Conservation (phyloP, 1,140 invertebrate genomes). For the Tetramorium alpestre region DNA sequence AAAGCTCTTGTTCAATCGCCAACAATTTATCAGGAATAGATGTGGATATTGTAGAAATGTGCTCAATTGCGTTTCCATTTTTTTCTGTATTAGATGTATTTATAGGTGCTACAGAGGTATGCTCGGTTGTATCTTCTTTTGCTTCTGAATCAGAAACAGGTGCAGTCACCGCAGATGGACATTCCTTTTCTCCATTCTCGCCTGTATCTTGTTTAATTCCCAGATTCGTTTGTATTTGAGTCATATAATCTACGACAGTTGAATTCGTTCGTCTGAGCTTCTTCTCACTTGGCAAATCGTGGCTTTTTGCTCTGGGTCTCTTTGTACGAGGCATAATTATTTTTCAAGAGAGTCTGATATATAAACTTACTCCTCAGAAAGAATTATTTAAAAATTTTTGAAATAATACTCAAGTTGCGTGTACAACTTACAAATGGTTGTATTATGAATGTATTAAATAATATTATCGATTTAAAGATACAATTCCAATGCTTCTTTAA, state of each 20-base stretch:
- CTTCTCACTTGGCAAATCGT: constrained; percentile 61
- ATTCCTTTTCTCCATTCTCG: not conserved
- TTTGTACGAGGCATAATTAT: constrained; percentile 40
- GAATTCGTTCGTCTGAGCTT: constrained; percentile 47
- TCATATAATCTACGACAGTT: not conserved
- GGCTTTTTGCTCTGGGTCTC: constrained; percentile 66
- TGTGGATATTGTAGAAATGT: not conserved
- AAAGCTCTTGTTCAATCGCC: constrained; percentile 79
- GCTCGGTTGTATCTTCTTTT: not conserved
- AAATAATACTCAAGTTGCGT: not conserved
- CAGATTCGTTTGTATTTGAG: not conserved
- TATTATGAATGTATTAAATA: not conserved
- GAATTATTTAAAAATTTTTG: not conserved
- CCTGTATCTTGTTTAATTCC: not conserved
- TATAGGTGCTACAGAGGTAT: not conserved
- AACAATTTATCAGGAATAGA: constrained; percentile 79
- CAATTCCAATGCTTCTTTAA: not conserved
- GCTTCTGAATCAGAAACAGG: constrained; percentile 70
- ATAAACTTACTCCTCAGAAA: not conserved
- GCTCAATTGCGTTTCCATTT: not conserved
- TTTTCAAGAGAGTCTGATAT: not conserved
- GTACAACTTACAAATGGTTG: not conserved
- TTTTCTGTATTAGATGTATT: constrained; percentile 63
- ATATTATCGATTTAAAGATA: not conserved
- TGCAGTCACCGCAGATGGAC: not conserved